phyloP scores from a whole-genome alignment of 2,797 vertebrate genomes.

The Microctenopoma stevenorrisi region DNA sequence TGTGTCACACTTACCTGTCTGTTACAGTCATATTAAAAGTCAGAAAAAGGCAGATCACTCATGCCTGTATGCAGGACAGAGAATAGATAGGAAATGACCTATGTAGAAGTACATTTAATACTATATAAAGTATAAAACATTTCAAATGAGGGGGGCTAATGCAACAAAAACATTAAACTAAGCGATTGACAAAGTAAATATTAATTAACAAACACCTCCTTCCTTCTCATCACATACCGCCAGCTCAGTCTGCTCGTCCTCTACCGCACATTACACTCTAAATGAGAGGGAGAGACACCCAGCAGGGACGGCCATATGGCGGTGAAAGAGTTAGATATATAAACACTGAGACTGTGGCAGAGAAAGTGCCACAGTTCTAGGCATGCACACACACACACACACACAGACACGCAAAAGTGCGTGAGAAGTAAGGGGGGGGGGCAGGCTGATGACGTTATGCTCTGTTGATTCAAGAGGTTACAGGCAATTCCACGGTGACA shows the following conservation, averaged over 20 bases:
- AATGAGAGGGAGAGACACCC: slow-evolving; percentile 4
- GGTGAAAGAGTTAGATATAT: background rate
- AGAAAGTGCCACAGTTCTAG: slow-evolving; percentile 21
- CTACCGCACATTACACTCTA: slow-evolving; percentile 23
- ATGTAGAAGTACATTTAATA: too few relatives aligned
- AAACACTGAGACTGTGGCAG: slow-evolving; percentile 3
- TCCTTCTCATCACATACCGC: slow-evolving; percentile 21
- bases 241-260: slow-evolving; percentile 4
- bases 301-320: slow-evolving; percentile 9
- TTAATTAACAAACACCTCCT: slow-evolving; percentile 2
- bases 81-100: too few relatives aligned
- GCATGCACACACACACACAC: background rate
- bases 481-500: background rate
- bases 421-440: background rate
- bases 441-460: slow-evolving; percentile 20
- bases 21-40: background rate
- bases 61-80: too few relatives aligned
- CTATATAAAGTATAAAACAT: too few relatives aligned
- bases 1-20: background rate
- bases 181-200: background rate
- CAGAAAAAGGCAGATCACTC: too few relatives aligned
- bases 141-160: too few relatives aligned
- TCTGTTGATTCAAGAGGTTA: background rate
- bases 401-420: background rate
- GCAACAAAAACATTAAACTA: background rate